Evolutionary conservation across 2,888 invertebrate genomes (phyloP).

Genomic region (Brachyopa scutellaris): DNA sequence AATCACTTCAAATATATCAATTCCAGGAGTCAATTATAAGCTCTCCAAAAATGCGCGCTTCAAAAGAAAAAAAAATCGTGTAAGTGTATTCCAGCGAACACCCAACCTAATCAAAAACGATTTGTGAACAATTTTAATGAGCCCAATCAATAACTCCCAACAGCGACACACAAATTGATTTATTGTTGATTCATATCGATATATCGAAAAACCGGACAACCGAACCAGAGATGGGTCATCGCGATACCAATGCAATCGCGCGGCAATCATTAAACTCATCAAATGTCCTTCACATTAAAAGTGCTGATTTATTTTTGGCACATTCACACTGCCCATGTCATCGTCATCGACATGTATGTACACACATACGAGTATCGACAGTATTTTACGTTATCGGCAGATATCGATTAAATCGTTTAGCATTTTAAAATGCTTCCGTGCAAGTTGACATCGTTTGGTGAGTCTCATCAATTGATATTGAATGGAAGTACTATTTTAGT

Average conservation of each 20-base stretch:
- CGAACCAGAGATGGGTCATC: slow-evolving; percentile 2
- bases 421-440: background rate
- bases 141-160: slow-evolving; percentile 33
- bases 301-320: slow-evolving; percentile 55
- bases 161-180: slow-evolving; percentile 47
- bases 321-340: slow-evolving; percentile 20
- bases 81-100: background rate
- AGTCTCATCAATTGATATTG: too few relatives aligned
- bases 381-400: slow-evolving; percentile 7
- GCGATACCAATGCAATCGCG: background rate
- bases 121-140: slow-evolving; percentile 50
- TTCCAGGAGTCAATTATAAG: slow-evolving; percentile 5
- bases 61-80: background rate
- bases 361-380: slow-evolving; percentile 6
- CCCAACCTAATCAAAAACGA: slow-evolving; percentile 14
- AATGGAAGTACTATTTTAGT: too few relatives aligned
- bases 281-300: slow-evolving; percentile 55
- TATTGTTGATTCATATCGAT: slow-evolving; percentile 24
- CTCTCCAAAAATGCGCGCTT: background rate
- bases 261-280: slow-evolving; percentile 30
- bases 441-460: too few relatives aligned
- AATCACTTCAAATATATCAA: slow-evolving; percentile 9
- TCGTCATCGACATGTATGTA: slow-evolving; percentile 29
- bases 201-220: slow-evolving; percentile 13
- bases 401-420: slow-evolving; percentile 28